phyloP scores from a whole-genome alignment of 2,113 vertebrate genomes.

The Hiodon alosoides region DNA sequence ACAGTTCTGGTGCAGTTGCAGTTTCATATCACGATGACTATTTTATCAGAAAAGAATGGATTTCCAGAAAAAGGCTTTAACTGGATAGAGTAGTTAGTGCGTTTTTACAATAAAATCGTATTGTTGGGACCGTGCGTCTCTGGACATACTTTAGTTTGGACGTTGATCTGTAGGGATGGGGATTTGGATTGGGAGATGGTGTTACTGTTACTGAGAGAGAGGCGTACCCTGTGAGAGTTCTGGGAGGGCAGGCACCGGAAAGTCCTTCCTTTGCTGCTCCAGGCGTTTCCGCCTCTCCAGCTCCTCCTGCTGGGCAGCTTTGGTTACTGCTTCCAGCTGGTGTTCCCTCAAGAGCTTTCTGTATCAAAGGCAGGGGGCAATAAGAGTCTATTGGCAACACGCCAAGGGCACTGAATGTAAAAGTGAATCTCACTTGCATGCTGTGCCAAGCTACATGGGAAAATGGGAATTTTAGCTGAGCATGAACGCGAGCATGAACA shows the following conservation, averaged over 20 bases:
- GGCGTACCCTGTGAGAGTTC: constrained; percentile 49
- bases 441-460: background rate
- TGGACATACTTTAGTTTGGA: too few species aligned
- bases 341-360: constrained; percentile 94
- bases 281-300: constrained; percentile 88
- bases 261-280: constrained; percentile 93
- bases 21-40: too few species aligned
- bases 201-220: background rate
- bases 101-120: too few species aligned
- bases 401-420: background rate
- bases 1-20: too few species aligned
- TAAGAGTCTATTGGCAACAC: background rate
- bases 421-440: background rate
- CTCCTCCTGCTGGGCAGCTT: constrained; percentile 95
- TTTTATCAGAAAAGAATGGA: too few species aligned
- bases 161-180: background rate
- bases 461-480: background rate
- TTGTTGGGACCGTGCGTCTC: too few species aligned
- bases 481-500: background rate
- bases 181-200: background rate
- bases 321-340: constrained; percentile 93
- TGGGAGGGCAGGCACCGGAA: constrained; percentile 64
- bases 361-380: constrained; percentile 7
- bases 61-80: too few species aligned
- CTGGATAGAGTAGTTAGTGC: too few species aligned